A percentile compares a stretch with the other conserved stretches of the same genome.
phyloP scores from a whole-genome alignment of 37 sponge, comb jelly and placozoan genomes.

The Hormiphora californensis region DNA sequence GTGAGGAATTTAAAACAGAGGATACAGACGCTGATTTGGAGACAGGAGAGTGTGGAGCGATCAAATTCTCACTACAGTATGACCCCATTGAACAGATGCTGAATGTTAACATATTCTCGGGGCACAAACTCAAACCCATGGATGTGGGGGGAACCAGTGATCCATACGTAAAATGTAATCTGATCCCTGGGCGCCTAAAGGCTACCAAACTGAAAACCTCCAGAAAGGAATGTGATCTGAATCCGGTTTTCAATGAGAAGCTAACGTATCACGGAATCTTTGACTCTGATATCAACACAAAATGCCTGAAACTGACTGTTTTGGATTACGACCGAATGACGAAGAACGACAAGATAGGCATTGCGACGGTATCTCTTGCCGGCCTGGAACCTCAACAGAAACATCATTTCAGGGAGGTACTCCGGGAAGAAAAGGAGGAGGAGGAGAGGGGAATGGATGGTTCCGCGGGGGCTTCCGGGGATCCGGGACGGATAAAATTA shows the following conservation, averaged over 20 bases:
- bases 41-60: constrained; percentile 24
- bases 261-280: constrained; percentile 42
- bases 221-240: constrained; percentile 46
- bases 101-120: constrained; percentile 15
- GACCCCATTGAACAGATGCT: constrained; percentile 46
- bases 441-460: too few relatives aligned
- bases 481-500: constrained; percentile 10
- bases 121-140: constrained; percentile 23
- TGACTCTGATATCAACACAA: constrained; percentile 43
- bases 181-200: constrained; percentile 45
- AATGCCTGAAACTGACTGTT: constrained; percentile 18
- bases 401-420: constrained; percentile 6
- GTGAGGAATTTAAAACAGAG: neutral
- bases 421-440: constrained; percentile 15
- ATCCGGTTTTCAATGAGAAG: constrained; percentile 48
- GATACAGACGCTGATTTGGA: constrained; percentile 37
- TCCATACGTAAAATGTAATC: constrained; percentile 43
- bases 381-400: constrained; percentile 27
- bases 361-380: constrained; percentile 13
- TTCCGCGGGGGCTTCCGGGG: neutral
- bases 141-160: constrained; percentile 53
- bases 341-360: constrained; percentile 33
- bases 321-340: constrained; percentile 51
- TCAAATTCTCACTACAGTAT: constrained; percentile 37
- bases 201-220: constrained; percentile 53